Conservation (phyloP, 2,797 vertebrate species). For the Philypnodon macrostomus region DNA sequence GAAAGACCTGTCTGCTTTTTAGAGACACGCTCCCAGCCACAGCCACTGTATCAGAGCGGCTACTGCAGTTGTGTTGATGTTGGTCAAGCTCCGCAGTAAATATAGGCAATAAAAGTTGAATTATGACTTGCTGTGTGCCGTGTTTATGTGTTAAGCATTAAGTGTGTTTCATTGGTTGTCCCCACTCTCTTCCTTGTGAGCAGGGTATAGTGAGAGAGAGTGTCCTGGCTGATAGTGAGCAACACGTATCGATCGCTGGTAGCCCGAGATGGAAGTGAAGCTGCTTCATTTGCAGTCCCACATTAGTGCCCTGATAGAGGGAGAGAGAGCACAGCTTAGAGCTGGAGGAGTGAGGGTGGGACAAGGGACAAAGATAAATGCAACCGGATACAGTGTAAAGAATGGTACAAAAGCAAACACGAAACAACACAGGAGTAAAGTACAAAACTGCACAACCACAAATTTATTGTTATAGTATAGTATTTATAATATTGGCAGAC, state of each 20-base stretch:
- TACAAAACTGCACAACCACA: too few relatives aligned
- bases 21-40: constrained; percentile 39
- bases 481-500: too few relatives aligned
- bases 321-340: constrained; percentile 29
- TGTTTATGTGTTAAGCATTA: constrained; percentile 49
- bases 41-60: constrained; percentile 44
- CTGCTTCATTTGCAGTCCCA: constrained; percentile 71
- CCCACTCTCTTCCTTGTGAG: constrained; percentile 41
- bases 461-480: too few relatives aligned
- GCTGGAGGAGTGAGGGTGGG: constrained; percentile 31
- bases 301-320: constrained; percentile 61
- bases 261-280: constrained; percentile 74
- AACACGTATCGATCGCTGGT: constrained; percentile 71
- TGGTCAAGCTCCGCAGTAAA: constrained; percentile 60
- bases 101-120: constrained; percentile 59
- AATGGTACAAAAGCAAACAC: constrained; percentile 36
- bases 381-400: constrained; percentile 51
- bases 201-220: constrained; percentile 47
- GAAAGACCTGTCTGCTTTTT: constrained; percentile 47
- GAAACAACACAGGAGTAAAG: constrained; percentile 28
- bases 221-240: constrained; percentile 68
- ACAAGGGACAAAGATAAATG: constrained; percentile 38
- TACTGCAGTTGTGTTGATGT: constrained; percentile 60
- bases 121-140: constrained; percentile 41
- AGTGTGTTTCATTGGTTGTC: constrained; percentile 55